Evolutionary conservation across 2,113 vertebrate genomes (phyloP), one percentile per base, ranked within the genome.

Genomic region (Lutjanus erythropterus): DNA sequence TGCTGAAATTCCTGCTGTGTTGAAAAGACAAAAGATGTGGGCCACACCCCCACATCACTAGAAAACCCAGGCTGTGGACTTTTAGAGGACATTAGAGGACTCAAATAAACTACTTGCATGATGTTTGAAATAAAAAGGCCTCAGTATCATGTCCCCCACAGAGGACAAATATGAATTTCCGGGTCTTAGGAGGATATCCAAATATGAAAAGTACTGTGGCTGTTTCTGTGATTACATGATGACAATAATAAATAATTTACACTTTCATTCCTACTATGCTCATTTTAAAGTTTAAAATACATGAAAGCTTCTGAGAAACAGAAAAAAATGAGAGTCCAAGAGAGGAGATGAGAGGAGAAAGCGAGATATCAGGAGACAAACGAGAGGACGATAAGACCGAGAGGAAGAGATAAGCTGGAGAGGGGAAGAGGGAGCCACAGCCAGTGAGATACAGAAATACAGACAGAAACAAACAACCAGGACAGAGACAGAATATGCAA

Each of bases 281-380:
- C 10, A 33, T 71, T 80, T 78, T 59, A 65, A 81, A 68, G 33
- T 42, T 76, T 79, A 35, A 86, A 78, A 65, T 27, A 55, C 56
- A 71, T 18, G 23, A 75, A 77, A 64, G 50, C 41, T 31, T 73
- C 33, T 19, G 61, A 71, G 19, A 53, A 23, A 42, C 41, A 41
- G 39, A 53, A 16, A 33, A 75, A 35, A 35, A 16, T 4, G 2
- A 15, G 14, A 49, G n/a, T 59, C n/a, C 16, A 62, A 84, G 29
- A 25, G 39, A 61, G 25, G 25, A 78, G 41, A 62, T 3, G 23
- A 56, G 19, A 83, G 62, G 18, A 66, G 41, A 44, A 29, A 60
- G 14, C 39, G 23, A 68, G 41, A 74, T 10, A 77, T 29, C n/a
- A 53, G 27, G 42, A 72, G 46, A 60, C 55, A 70, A 68, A 76